Base-by-base conservation (phyloP, 1,140 invertebrate species). In the Zaprionus africanus region DNA sequence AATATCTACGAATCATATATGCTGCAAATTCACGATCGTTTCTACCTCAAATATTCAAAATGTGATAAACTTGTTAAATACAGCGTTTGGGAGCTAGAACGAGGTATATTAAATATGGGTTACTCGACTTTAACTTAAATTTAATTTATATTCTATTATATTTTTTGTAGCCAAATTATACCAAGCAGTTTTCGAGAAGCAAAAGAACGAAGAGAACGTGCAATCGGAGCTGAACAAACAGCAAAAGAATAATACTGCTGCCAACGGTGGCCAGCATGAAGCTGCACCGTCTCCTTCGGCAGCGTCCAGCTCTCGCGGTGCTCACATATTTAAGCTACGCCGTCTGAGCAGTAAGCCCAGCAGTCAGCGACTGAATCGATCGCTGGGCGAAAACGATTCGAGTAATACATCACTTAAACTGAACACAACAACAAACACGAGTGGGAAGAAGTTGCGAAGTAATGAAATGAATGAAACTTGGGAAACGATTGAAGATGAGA, bases 1-100 rank as follows among this genome's bases (percentile, higher is more conserved):
- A 97, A 98, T 91, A 95, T 97, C 22, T 98, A 98, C 88, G 96
- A 97, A 81, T 96, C 97, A n/a, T 98, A 97, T 90, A 97, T 96
- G 53, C 94, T 97, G 53, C 97, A 98, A 94, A 96, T 98, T 41
- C 97, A 97, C 53, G 97, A 98, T 93, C 94, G 96, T 71, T 96
- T 96, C 75, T 95, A 94, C 90, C 93, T 95, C 64, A 94, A 93
- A 65, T 93, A 94, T 78, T 92, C 92, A 7, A 85, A 93, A 19
- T 93, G 93, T 68, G 94, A 95, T 92, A 93, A 91, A 12, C 93
- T 94, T 75, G 68, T 94, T 38, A 94, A 93, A 77, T 94, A 94
- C 78, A 93, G 93, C n/a, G 93, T 94, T 53, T 95, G 94, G 94
- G 93, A 94, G 62, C 93, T 94, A 75, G 94, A 94, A 28, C 94